These are phyloP conservation scores for Eubucco bourcierii DNA, from an alignment of 2,113 vertebrate genomes.

Conservation along the genomic window DNA sequence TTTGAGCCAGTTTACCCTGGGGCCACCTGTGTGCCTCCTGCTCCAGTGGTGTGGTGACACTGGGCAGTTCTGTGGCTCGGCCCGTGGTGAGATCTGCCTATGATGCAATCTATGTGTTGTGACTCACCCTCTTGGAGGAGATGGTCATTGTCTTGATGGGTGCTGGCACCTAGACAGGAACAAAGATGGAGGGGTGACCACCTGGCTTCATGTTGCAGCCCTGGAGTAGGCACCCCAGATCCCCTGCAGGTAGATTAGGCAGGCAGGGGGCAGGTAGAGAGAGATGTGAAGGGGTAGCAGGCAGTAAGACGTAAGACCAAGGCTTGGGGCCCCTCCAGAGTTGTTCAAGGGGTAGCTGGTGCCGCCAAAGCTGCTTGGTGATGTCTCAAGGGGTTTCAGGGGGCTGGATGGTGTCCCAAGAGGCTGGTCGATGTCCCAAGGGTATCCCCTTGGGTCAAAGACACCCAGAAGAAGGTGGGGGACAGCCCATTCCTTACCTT, in stretches of 20 bases:
- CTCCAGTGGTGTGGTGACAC: accelerated
- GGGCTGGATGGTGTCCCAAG: not conserved
- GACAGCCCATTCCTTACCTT: slow-evolving; percentile 78
- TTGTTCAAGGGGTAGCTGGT: not conserved
- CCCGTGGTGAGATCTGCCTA: accelerated
- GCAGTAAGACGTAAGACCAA: not conserved
- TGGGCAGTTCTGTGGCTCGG: accelerated
- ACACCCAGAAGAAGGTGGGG: not conserved
- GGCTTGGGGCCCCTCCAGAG: not conserved
- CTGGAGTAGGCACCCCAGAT: not conserved
- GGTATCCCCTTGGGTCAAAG: not conserved
- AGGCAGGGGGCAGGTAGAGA: not conserved
- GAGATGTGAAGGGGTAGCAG: not conserved
- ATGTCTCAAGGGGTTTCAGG: not conserved
- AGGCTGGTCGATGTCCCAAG: not conserved
- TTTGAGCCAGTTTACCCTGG: not conserved
- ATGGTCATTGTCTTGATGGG: slow-evolving; percentile 96
- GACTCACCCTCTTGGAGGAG: slow-evolving; percentile 93
- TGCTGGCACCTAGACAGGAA: slow-evolving; percentile 83
- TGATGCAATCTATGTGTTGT: accelerated
- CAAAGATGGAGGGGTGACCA: not conserved
- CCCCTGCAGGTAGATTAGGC: not conserved
- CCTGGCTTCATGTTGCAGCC: not conserved
- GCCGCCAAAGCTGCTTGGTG: not conserved
- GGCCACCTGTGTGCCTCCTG: accelerated